phyloP scores from a whole-genome alignment of 92 coral and sea anemone species.

The Epizoanthus fatuus region DNA sequence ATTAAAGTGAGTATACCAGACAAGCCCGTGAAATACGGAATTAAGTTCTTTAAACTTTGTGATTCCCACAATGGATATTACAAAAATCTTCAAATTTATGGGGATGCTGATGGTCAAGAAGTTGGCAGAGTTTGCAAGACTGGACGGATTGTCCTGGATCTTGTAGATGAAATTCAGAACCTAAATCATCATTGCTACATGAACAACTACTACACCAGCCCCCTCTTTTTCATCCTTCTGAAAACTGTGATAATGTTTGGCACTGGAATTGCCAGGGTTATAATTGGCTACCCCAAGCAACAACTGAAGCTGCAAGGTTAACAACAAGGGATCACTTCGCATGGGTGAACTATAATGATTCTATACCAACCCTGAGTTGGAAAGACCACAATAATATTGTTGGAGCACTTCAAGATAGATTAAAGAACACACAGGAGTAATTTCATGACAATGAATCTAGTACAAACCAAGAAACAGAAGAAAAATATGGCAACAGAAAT shows the following conservation, averaged over 20 bases:
- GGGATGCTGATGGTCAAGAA: conserved; percentile 37
- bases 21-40: no score
- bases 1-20: no score
- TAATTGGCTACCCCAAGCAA: conserved; percentile 40
- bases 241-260: conserved; percentile 40
- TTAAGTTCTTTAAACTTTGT: no score
- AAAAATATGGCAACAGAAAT: no score
- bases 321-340: conserved; percentile 45
- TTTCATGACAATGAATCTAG: no score
- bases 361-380: conserved; percentile 61
- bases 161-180: conserved; percentile 25
- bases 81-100: conserved; percentile 17
- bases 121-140: conserved; percentile 51
- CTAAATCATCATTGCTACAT: conserved; percentile 10
- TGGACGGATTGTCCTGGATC: conserved; percentile 36
- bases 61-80: no score
- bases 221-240: conserved; percentile 49
- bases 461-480: no score
- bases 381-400: conserved; percentile 57
- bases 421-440: no score
- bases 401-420: no score
- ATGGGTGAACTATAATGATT: conserved; percentile 34
- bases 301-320: conserved; percentile 40
- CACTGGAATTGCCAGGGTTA: conserved; percentile 51
- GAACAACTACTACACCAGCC: conserved; percentile 55